Base-by-base conservation (phyloP, 2,888 invertebrate species). In the Arenicola marina region DNA sequence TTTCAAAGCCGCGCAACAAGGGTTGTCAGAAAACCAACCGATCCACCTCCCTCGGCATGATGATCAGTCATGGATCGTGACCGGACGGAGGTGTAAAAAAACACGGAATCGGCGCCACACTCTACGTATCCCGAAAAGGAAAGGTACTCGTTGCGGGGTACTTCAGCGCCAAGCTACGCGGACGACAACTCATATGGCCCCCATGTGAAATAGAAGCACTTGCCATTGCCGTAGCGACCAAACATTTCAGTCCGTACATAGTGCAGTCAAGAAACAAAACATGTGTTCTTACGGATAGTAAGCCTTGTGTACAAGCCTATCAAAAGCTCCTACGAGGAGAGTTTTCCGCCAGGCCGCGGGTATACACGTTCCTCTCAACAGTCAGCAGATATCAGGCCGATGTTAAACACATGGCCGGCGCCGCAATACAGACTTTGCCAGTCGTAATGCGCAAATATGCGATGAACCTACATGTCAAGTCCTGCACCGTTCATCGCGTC, bases 261-360 rank as follows among this genome's bases (percentile, higher is more conserved):
- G 7, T 48, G 7, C 15, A 28, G 32, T 53, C 53, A 11, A 24
- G 11, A 15, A 29, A 53, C 32, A 7, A 53, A 4, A 32, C 53
- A 31, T 28, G 29, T 24, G 24, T 53, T 15, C 33, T 53, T 11
- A 53, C 53, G 7, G 53, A 53, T 24, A 31, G 31, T 53, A 48
- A 24, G 7, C 61, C 61, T 4, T 44, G 26, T 55, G 55, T 60
- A 3, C 61, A 57, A 29, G 51, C 61, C 33, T 61, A 18, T 51
- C 51, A 32, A 7, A 51, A 34, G 34, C 51, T 51, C n/a, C n/a
- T 15, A 28, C 32, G 48, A 26, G 48, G 57, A 29, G 48, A 61
- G 38, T 61, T 61, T 44, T 62, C 58, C 18, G 59, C 51, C 15
- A 62, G 62, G 29, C 29, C 59, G 2, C 48, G 34, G 18, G 59